These are phyloP conservation scores for Athene noctua DNA, from an alignment of 2,113 vertebrate species.

Conservation along the genomic window DNA sequence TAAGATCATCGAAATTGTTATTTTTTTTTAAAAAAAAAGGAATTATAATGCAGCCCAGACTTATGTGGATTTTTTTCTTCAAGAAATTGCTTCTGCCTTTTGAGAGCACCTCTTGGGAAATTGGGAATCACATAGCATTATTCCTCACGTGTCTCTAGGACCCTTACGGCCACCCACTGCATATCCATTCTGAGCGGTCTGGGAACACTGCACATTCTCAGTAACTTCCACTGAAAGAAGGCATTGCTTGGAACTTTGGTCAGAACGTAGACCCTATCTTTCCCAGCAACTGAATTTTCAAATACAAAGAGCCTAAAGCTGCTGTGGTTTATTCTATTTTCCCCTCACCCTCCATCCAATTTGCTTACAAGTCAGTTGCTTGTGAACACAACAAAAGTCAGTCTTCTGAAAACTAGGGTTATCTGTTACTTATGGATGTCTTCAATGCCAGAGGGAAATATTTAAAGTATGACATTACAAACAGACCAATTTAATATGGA, in stretches of 20 bases:
- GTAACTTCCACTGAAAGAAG: neutral
- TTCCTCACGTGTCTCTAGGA: neutral
- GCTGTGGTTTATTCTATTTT: neutral
- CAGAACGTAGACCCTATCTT: accelerated
- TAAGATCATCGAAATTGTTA: neutral
- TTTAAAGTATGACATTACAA: neutral
- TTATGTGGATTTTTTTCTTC: neutral
- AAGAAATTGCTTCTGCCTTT: neutral
- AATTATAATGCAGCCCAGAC: neutral
- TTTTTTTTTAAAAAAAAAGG: neutral
- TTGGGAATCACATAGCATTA: neutral
- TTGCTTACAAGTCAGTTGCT: neutral
- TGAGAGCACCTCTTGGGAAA: neutral
- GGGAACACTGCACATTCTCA: neutral
- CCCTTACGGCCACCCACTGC: neutral
- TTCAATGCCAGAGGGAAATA: neutral
- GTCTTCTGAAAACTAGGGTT: neutral
- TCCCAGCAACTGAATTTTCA: neutral
- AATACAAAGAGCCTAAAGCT: neutral
- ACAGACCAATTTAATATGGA: neutral
- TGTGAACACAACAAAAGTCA: neutral
- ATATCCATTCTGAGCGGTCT: neutral
- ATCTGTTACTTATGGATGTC: neutral
- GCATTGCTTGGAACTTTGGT: neutral
- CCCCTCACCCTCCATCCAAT: neutral